Base-by-base conservation (phyloP, 2,888 invertebrate species). In the Argyra leucocephala region DNA sequence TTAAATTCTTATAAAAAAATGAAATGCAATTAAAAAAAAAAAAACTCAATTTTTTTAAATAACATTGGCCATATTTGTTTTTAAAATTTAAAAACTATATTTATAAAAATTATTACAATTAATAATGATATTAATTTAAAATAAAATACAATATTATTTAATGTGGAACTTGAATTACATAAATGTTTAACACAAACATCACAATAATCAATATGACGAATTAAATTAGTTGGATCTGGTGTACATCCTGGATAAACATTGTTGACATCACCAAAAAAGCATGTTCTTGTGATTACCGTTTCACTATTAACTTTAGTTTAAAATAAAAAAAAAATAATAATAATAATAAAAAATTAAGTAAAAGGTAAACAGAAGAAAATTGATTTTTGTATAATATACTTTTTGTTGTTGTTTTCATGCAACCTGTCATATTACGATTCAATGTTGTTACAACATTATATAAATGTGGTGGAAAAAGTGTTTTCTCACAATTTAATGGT, bases 211-310 rank as follows among this genome's bases (percentile, higher is more conserved):
- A 74, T 68, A 22, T 77, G 67, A 72, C 68, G 37, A 71, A 72
- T 18, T 76, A 73, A 66, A 74, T 3, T 59, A 63, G 72, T 58
- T 18, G 76, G 75, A 70, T 79, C 78, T 0, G 67, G 18, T 26
- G 71, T 70, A 66, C 79, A 78, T 15, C 79, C 78, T 1, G 61
- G 37, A 4, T 73, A 67, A 0, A 73, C 74, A 37, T 75, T 70
- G 57, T 65, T 67, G 0, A 76, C n/a, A 61, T 76, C 75, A 37
- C 78, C 78, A 10, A 74, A 78, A 68, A 71, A 79, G 66, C 78
- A 78, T 65, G 69, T 70, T 63, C 75, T 73, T 31, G 70, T 66
- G 57, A 73, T 68, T 31, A 71, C 71, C 0, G 69, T 68, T 18
- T 67, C 67, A 5, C 74, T 72, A 64, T 69, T 67, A 7, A 70